Conservation (phyloP, 92 coral and sea anemone genomes). For the Ricordea florida region DNA sequence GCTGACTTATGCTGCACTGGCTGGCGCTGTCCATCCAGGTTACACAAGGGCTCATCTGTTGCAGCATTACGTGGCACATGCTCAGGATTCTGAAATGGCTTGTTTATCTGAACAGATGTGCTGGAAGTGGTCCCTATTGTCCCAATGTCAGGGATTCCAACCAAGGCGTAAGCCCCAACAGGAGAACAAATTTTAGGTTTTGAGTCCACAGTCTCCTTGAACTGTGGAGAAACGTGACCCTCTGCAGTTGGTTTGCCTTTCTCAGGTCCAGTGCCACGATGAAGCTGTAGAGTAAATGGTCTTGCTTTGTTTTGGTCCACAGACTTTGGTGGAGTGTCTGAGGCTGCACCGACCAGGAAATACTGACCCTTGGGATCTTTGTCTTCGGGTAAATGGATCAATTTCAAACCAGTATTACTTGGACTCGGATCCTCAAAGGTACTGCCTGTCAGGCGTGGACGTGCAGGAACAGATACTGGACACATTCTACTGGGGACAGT, state of each 20-base stretch:
- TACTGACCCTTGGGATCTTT: slow-evolving; percentile 8
- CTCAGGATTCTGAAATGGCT: background rate
- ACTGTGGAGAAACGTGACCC: background rate
- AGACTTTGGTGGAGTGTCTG: slow-evolving; percentile 9
- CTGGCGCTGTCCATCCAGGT: slow-evolving; percentile 9
- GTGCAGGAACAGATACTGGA: background rate
- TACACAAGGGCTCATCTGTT: slow-evolving; percentile 4
- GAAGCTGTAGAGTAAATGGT: background rate
- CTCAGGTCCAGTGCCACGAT: background rate
- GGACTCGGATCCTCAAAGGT: background rate
- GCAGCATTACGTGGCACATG: background rate
- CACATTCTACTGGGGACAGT: slow-evolving; percentile 11
- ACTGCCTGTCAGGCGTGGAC: background rate
- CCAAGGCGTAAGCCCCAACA: slow-evolving; percentile 14
- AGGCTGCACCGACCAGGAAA: slow-evolving; percentile 40
- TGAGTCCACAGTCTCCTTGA: background rate
- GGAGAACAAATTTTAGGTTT: background rate
- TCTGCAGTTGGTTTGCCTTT: background rate
- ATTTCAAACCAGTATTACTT: background rate
- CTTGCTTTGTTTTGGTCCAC: no score
- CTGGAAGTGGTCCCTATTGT: background rate
- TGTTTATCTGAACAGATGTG: background rate
- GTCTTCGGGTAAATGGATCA: background rate
- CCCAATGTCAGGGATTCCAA: slow-evolving; percentile 8
- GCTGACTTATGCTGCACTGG: background rate